Evolutionary conservation across 2,113 vertebrate genomes (phyloP), one percentile per base, ranked within the genome.

Genomic region (Tragulus kanchil): DNA sequence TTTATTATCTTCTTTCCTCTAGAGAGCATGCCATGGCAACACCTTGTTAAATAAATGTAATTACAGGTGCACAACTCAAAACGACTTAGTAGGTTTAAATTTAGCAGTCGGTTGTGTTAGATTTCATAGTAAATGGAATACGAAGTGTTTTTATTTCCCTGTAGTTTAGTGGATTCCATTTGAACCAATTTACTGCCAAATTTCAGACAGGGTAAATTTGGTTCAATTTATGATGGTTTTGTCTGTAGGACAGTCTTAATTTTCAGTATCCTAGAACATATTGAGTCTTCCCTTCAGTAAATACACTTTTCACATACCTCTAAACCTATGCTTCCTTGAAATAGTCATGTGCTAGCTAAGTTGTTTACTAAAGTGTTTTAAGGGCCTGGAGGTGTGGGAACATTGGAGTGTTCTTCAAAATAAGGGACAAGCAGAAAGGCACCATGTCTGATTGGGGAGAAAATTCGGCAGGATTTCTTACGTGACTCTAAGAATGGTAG

Each of bases 271-370:
- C 81, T 97, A 73, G 93, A 85, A 97, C 52, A 78, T 93, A 94
- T 23, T 89, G 56, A 92, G 97, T 97, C 97, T 98, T 97, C 96
- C 96, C 69, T 95, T 94, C 94, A 93, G 28, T 97, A 91, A 96
- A 28, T 90, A 93, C 11, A 78, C 82, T 94, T 93, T 59, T 88
- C 88, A 97, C 95, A 97, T 95, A 97, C 97, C 94, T 97, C 96
- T 97, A 97, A 97, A 97, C 92, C 79, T 95, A 79, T 92, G 94
- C 96, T 97, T 98, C 96, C 96, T 95, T 97, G 93, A 96, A 98
- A 97, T 64, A 90, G 50, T 95, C 92, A 91, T 87, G 88, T 36
- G 79, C 95, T 95, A 86, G 94, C 78, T 84, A 26, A 85, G 21
- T 90, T 93, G 71, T 95, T 97, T 90, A 97, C 83, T 82, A 92